phyloP scores from a whole-genome alignment of 2,797 vertebrate species.

The Acestrorhynchus altus region DNA sequence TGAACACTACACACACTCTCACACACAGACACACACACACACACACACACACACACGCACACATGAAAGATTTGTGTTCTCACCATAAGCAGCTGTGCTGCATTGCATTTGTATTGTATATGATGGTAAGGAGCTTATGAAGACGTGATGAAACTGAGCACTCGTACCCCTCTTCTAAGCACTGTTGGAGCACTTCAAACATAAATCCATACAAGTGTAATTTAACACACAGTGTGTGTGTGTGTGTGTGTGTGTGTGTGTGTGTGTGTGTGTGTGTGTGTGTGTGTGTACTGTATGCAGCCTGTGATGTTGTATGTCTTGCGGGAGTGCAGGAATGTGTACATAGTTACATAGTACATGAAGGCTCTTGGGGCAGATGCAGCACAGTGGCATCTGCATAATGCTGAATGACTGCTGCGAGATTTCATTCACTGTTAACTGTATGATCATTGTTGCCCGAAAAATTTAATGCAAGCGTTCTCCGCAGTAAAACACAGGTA shows the following conservation, averaged over 20 bases:
- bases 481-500: too few species aligned
- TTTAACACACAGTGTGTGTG: slow-evolving; percentile 34
- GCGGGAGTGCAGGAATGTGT: too few species aligned
- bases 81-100: slow-evolving; percentile 12
- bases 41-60: slow-evolving; percentile 6
- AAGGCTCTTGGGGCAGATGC: too few species aligned
- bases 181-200: neutral
- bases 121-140: slow-evolving; percentile 35
- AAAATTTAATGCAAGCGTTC: too few species aligned
- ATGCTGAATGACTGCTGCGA: too few species aligned
- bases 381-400: too few species aligned
- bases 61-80: slow-evolving; percentile 14
- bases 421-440: too few species aligned
- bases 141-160: slow-evolving; percentile 36
- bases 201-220: neutral
- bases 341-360: too few species aligned
- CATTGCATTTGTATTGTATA: slow-evolving; percentile 29
- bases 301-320: too few species aligned
- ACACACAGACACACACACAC: neutral
- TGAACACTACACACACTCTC: neutral
- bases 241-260: slow-evolving; percentile 29
- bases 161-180: neutral
- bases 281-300: neutral
- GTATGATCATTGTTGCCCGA: too few species aligned
- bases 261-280: slow-evolving; percentile 40